Conservation (phyloP, 2,888 invertebrate genomes). For the Brachynemurus nebulosus region DNA sequence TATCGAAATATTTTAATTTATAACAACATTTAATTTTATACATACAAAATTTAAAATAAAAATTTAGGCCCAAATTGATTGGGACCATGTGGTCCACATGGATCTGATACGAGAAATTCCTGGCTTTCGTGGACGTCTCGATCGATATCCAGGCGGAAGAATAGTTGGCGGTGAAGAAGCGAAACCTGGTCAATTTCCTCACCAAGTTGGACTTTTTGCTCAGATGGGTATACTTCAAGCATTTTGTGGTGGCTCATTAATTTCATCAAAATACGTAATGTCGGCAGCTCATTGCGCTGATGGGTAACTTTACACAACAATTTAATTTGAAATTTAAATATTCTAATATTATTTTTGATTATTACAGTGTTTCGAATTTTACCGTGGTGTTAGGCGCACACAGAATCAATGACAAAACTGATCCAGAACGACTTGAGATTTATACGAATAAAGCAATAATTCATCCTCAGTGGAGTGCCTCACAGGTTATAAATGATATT, state of each 20-base stretch:
- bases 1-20: too few relatives aligned
- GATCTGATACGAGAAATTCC: too few relatives aligned
- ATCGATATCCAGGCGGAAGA: neutral
- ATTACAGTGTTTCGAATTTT: constrained; percentile 4
- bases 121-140: too few relatives aligned
- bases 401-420: neutral
- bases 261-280: neutral
- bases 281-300: constrained; percentile 6
- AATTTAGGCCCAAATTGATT: neutral
- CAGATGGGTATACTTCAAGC: neutral
- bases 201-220: constrained; percentile 2
- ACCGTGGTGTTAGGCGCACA: constrained; percentile 4
- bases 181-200: neutral
- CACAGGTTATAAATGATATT: neutral
- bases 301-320: neutral
- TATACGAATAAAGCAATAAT: neutral
- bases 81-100: neutral
- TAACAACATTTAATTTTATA: too few relatives aligned
- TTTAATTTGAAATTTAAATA: neutral
- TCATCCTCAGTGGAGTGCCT: neutral
- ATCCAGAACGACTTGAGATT: neutral
- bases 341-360: neutral
- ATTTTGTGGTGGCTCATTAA: constrained; percentile 5
- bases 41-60: too few relatives aligned
- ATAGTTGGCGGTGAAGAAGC: neutral